phyloP scores from a whole-genome alignment of 2,113 vertebrate genomes.

The Cynopterus brachyotis region DNA sequence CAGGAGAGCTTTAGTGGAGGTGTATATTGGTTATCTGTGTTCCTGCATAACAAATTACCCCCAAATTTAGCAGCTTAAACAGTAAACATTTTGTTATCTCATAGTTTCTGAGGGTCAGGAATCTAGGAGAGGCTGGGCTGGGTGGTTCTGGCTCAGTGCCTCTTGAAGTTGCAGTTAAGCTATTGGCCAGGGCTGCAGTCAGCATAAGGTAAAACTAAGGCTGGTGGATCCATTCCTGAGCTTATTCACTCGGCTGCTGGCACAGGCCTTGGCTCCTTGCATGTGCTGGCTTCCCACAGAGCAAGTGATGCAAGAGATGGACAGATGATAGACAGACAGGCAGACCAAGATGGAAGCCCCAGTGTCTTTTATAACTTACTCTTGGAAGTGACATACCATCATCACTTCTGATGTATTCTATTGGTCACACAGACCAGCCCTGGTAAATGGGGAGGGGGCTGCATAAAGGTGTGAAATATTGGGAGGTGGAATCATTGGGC shows the following conservation, averaged over 20 bases:
- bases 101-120: neutral
- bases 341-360: neutral
- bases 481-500: neutral
- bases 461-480: neutral
- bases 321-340: neutral
- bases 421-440: neutral
- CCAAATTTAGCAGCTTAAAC: neutral
- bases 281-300: neutral
- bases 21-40: neutral
- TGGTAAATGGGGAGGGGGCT: neutral
- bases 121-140: neutral
- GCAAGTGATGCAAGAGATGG: neutral
- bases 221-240: neutral
- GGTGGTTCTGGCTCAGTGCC: neutral
- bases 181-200: neutral
- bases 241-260: neutral
- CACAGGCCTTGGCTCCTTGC: neutral
- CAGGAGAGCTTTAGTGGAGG: neutral
- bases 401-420: neutral
- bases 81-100: neutral
- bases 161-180: neutral
- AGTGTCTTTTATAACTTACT: neutral
- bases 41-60: neutral
- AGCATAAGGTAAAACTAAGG: neutral
- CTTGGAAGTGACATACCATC: neutral